Evolutionary conservation across 53 echinoderm and acorn worm species (phyloP).

Genomic region (Paracentrotus lividus): DNA sequence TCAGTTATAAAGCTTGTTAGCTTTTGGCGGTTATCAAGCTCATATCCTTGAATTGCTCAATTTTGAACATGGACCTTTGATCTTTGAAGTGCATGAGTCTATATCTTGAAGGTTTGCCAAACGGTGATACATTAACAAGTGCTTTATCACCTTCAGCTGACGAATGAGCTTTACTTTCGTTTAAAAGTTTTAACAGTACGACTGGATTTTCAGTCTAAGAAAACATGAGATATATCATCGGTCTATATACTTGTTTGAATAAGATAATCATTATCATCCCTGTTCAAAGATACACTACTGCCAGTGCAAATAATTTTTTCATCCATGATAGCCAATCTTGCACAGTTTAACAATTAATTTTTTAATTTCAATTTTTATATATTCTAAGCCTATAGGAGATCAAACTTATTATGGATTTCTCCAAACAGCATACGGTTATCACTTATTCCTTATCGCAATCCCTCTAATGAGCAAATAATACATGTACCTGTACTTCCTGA

Average conservation of each 20-base stretch:
- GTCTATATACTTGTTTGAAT: background rate
- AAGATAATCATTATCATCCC: background rate
- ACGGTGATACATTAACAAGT: constrained; percentile 8
- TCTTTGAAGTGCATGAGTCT: constrained; percentile 33
- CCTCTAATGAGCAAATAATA: background rate
- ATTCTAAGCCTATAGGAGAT: background rate
- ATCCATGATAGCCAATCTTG: background rate
- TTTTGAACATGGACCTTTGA: constrained; percentile 64
- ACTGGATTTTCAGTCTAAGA: background rate
- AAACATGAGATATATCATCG: background rate
- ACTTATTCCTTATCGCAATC: background rate
- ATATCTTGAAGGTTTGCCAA: constrained; percentile 26
- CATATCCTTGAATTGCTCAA: constrained; percentile 24
- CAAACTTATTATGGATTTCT: background rate
- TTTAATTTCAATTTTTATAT: background rate
- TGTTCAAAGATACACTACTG: background rate
- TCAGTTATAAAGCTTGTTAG: constrained; percentile 45
- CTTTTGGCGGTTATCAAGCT: constrained; percentile 29
- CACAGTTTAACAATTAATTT: background rate
- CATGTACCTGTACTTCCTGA: too few relatives aligned
- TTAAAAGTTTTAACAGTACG: background rate
- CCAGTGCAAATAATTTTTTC: background rate
- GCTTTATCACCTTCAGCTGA: background rate
- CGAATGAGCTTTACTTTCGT: constrained; percentile 6
- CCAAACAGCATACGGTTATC: background rate